phyloP scores from a whole-genome alignment of 1,140 invertebrate genomes.

The Chironomus tepperi region DNA sequence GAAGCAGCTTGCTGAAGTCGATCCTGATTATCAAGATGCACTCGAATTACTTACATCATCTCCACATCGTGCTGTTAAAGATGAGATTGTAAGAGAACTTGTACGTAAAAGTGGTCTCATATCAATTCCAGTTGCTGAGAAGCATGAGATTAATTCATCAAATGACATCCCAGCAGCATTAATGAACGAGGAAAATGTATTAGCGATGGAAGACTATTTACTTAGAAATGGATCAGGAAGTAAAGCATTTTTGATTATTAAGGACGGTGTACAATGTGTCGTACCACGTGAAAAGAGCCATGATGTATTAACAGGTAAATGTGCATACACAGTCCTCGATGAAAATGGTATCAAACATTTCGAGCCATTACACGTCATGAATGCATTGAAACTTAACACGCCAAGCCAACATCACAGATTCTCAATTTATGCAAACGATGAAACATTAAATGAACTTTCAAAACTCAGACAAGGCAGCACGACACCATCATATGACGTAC shows the following conservation, averaged over 20 bases:
- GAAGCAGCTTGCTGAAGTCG: conserved; percentile 57
- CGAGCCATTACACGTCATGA: conserved; percentile 64
- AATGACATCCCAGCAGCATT: conserved; percentile 55
- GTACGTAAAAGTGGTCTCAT: conserved; percentile 61
- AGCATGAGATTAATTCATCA: conserved; percentile 48
- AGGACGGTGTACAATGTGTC: conserved; percentile 65
- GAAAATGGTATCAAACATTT: conserved; percentile 67
- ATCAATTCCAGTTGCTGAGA: conserved; percentile 55
- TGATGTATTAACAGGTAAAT: conserved; percentile 61
- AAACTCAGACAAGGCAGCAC: conserved; percentile 34
- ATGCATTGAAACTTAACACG: conserved; percentile 54
- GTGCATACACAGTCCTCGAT: conserved; percentile 66
- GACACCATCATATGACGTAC: neutral
- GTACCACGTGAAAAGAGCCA: conserved; percentile 64
- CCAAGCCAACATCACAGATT: conserved; percentile 50
- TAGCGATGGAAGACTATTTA: conserved; percentile 68
- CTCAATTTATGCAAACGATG: conserved; percentile 54
- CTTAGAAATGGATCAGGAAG: conserved; percentile 48
- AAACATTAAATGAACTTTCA: conserved; percentile 47
- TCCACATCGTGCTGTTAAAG: conserved; percentile 53
- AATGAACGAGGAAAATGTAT: conserved; percentile 54
- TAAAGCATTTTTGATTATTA: conserved; percentile 60
- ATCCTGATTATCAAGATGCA: conserved; percentile 50
- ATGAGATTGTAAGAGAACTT: conserved; percentile 56
- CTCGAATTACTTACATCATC: conserved; percentile 52